A percentile compares a stretch with the other conserved stretches of the same genome.
Evolutionary conservation across 2,113 vertebrate genomes (phyloP).

Genomic region (Pterocles gutturalis): DNA sequence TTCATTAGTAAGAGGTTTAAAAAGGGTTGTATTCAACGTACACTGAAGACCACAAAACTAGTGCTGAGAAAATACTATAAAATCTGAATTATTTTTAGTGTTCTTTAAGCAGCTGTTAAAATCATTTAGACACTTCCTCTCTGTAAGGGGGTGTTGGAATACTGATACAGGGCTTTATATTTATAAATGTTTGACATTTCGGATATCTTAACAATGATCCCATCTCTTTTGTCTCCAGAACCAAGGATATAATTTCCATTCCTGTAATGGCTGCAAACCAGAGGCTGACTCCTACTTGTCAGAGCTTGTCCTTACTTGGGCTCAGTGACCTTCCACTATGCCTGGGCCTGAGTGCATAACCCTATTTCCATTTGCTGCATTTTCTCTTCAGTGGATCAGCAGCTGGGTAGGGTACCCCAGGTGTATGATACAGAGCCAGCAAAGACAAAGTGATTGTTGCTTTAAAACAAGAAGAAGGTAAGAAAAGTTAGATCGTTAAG

Average conservation of each 20-base stretch:
- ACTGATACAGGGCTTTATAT: not conserved
- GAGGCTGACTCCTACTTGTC: not conserved
- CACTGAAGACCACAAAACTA: not conserved
- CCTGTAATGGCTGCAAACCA: not conserved
- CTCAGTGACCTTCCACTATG: not conserved
- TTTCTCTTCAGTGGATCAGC: not conserved
- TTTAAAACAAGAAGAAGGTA: not conserved
- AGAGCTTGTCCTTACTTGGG: not conserved
- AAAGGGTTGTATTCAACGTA: not conserved
- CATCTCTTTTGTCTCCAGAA: not conserved
- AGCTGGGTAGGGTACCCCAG: not conserved
- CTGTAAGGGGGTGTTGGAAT: not conserved
- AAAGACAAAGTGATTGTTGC: not conserved
- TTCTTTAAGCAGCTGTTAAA: not conserved
- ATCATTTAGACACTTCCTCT: not conserved
- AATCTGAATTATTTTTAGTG: not conserved
- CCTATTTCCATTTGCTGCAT: not conserved
- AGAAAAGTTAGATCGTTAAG: not conserved
- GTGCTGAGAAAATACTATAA: not conserved
- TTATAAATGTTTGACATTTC: not conserved
- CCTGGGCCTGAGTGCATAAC: not conserved
- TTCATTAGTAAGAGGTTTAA: not conserved
- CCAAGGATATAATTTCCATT: not conserved
- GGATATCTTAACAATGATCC: not conserved
- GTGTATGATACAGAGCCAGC: not conserved